phyloP scores from a whole-genome alignment of 2,888 invertebrate species.

The Buathra laborator region DNA sequence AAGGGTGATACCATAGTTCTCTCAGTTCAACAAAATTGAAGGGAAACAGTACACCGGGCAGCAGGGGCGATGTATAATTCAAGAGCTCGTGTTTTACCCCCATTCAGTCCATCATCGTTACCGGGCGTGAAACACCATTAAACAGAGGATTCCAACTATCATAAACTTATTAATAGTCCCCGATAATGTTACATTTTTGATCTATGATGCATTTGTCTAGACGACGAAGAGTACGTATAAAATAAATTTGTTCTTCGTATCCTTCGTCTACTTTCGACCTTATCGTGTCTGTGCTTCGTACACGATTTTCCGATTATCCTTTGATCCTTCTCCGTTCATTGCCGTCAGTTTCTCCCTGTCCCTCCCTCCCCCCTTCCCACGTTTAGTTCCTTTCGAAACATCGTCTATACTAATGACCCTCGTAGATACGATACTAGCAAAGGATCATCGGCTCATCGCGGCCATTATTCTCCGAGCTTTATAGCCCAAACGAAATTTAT shows the following conservation, averaged over 20 bases:
- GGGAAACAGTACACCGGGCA: background rate
- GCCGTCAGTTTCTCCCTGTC: too few relatives aligned
- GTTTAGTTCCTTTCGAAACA: background rate
- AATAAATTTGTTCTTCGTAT: background rate
- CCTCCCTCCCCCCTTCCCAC: too few relatives aligned
- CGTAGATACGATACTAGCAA: background rate
- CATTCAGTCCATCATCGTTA: background rate
- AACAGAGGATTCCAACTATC: background rate
- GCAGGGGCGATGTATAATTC: background rate
- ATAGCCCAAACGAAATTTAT: background rate
- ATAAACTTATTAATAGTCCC: background rate
- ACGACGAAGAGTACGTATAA: background rate
- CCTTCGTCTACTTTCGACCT: background rate
- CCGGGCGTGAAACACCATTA: background rate
- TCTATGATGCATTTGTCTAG: background rate
- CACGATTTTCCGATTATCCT: background rate
- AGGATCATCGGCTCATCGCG: background rate
- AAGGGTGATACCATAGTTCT: background rate
- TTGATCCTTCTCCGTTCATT: background rate
- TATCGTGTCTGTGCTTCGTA: background rate
- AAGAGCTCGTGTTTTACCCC: background rate
- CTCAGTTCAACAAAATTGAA: background rate
- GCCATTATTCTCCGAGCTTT: background rate
- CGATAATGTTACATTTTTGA: background rate
- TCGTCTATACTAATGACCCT: background rate